phyloP scores from a whole-genome alignment of 2,888 invertebrate species.

The Synergus itoensis region DNA sequence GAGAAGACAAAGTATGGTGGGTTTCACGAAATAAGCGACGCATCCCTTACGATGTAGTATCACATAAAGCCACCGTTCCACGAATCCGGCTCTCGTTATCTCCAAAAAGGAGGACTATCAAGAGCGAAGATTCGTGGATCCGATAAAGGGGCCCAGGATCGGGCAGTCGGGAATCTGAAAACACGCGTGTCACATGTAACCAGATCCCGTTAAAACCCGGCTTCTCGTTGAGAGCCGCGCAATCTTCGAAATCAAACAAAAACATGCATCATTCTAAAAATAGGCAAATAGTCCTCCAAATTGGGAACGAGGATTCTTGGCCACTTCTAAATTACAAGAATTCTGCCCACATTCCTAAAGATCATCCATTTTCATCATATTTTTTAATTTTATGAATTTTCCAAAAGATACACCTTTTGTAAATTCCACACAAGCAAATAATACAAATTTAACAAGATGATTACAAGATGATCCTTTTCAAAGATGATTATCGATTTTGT shows the following conservation, averaged over 20 bases:
- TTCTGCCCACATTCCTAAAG: background rate
- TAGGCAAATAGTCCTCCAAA: constrained; percentile 50
- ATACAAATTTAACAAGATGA: too few relatives aligned
- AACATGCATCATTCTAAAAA: constrained; percentile 74
- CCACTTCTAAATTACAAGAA: background rate
- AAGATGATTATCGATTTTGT: too few relatives aligned
- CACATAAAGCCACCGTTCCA: constrained; percentile 44
- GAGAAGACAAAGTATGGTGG: constrained; percentile 47
- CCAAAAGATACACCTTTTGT: background rate
- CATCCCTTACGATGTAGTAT: constrained; percentile 10
- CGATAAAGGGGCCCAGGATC: constrained; percentile 55
- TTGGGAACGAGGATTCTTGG: background rate
- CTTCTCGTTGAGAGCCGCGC: constrained; percentile 55
- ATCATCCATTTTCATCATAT: background rate
- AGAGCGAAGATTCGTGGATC: constrained; percentile 58
- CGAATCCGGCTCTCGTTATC: constrained; percentile 43
- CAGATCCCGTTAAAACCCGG: constrained; percentile 67
- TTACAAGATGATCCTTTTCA: too few relatives aligned
- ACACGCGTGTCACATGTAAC: constrained; percentile 63
- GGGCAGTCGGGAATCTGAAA: constrained; percentile 60
- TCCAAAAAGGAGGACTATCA: constrained; percentile 46
- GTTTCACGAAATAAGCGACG: constrained; percentile 32
- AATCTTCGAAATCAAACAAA: constrained; percentile 75
- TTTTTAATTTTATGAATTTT: background rate
- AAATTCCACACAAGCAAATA: background rate